Conservation (phyloP, 2,888 invertebrate genomes). For the Himalopsyche japonica region DNA sequence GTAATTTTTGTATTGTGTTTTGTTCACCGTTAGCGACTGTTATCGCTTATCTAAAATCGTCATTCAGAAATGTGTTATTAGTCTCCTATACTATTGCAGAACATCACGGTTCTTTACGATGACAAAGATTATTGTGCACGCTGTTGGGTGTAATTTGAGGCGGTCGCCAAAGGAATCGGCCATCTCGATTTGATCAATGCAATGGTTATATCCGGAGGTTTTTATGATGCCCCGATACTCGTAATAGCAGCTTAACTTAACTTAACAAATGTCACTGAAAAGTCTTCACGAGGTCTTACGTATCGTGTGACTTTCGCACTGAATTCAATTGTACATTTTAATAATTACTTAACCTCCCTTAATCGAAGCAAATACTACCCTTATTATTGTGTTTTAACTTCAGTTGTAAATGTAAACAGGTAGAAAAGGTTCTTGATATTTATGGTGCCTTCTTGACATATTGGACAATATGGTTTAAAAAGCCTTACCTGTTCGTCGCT, state of each 20-base stretch:
- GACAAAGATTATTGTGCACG: background rate
- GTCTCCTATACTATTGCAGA: no score
- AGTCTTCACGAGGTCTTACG: no score
- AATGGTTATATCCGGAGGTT: background rate
- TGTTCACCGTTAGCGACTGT: background rate
- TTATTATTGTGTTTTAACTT: no score
- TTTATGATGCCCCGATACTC: background rate
- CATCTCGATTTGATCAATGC: background rate
- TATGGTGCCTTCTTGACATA: no score
- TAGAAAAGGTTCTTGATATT: no score
- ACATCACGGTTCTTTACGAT: background rate
- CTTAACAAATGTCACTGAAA: no score
- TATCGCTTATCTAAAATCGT: background rate
- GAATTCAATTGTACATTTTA: no score
- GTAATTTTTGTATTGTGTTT: background rate
- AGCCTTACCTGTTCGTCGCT: conserved; percentile 5
- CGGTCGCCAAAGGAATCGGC: background rate
- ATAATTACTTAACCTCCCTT: no score
- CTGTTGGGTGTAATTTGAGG: background rate
- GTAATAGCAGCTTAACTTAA: background rate
- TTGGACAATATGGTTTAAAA: background rate
- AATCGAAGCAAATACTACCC: no score
- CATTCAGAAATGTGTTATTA: background rate
- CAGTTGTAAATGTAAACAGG: no score
- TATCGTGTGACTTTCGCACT: no score